These are phyloP conservation scores for Ateles fusciceps DNA, from an alignment of 2,797 vertebrate species.

Conservation along the genomic window DNA sequence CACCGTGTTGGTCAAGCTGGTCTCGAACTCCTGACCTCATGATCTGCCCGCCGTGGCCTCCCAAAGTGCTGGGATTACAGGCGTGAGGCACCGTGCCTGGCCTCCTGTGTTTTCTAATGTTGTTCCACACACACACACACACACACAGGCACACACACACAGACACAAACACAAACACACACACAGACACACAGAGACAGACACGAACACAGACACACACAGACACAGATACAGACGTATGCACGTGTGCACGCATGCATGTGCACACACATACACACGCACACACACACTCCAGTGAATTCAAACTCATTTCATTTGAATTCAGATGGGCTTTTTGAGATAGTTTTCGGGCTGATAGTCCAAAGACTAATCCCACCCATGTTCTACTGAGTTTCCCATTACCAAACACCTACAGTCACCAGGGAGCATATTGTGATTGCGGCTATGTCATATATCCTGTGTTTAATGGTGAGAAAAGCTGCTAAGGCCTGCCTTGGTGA, in stretches of 20 bases:
- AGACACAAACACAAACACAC: too few species aligned
- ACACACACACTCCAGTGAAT: neutral
- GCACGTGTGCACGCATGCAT: too few species aligned
- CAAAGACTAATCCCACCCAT: neutral
- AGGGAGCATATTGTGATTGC: too few species aligned
- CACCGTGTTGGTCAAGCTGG: too few species aligned
- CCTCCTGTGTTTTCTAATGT: neutral
- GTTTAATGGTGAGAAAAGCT: too few species aligned
- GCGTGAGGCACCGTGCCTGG: too few species aligned
- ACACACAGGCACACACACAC: neutral
- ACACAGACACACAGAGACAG: too few species aligned
- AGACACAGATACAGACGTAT: too few species aligned
- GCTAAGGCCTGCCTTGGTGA: neutral
- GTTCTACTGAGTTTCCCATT: neutral
- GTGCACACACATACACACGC: too few species aligned
- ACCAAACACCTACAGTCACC: neutral
- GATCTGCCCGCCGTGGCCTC: fast-evolving
- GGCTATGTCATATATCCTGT: fast-evolving
- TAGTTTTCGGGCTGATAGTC: neutral
- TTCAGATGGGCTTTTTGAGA: neutral
- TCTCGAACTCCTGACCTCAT: too few species aligned
- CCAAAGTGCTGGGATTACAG: too few species aligned
- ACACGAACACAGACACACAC: too few species aligned
- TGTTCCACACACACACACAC: neutral
- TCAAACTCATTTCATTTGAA: neutral